Percentiles rank a stretch among this genome's conserved stretches.
phyloP scores from a whole-genome alignment of 2,113 vertebrate genomes.

The Tetrao urogallus region DNA sequence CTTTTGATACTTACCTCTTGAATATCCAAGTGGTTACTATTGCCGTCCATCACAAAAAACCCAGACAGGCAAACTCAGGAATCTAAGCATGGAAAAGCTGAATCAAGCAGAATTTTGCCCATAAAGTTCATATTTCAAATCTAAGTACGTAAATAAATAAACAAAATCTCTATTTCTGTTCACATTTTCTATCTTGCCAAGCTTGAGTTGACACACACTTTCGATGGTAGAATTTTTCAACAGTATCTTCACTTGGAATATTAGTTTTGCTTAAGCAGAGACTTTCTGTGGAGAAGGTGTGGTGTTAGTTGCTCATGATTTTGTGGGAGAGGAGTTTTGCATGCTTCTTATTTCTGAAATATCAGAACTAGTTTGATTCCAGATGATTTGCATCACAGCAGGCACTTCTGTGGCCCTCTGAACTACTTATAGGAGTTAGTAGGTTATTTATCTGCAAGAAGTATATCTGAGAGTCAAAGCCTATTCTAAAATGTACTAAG shows the following conservation, averaged over 20 bases:
- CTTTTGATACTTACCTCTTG: background rate
- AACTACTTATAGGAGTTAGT: background rate
- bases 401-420: background rate
- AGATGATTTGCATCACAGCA: constrained; percentile 18
- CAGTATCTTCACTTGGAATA: background rate
- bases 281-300: background rate
- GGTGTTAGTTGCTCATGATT: background rate
- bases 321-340: background rate
- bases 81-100: background rate
- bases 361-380: background rate
- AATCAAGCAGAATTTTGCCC: background rate
- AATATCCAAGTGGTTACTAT: background rate
- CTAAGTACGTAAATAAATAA: background rate
- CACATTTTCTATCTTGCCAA: background rate
- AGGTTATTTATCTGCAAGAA: background rate
- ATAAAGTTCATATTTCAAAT: background rate
- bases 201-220: background rate
- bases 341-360: background rate
- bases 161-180: background rate
- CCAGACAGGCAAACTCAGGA: background rate
- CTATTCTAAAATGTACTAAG: background rate
- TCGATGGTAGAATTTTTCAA: background rate
- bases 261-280: background rate
- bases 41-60: background rate
- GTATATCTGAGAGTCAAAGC: background rate